Conservation (phyloP, 2,888 invertebrate species). For the Drosophila pseudotakahashii region DNA sequence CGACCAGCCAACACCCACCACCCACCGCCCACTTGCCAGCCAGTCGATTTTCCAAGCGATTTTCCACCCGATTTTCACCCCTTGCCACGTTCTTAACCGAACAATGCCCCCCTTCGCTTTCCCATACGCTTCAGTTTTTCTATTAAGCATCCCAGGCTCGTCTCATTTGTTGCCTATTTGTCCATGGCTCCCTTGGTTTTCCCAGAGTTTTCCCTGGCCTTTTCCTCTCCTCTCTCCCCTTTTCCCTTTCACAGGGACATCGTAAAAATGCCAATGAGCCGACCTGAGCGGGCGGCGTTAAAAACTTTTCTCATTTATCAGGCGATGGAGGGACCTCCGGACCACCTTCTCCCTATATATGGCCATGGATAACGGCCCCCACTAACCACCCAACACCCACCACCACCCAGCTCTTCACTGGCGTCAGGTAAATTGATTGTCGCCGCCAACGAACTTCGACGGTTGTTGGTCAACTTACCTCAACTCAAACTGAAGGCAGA, state of each 20-base stretch:
- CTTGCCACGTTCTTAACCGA: not conserved
- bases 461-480: conserved; percentile 69
- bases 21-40: not conserved
- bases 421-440: conserved; percentile 74
- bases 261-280: conserved; percentile 77
- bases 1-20: conserved; percentile 29
- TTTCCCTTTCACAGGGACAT: conserved; percentile 48
- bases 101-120: conserved; percentile 12
- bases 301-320: conserved; percentile 77
- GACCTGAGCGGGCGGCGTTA: conserved; percentile 71
- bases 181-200: conserved; percentile 46
- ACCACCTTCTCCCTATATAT: not conserved
- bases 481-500: conserved; percentile 33
- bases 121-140: conserved; percentile 73
- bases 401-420: conserved; percentile 14
- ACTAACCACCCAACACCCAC: not conserved
- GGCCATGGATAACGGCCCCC: not conserved
- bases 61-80: not conserved
- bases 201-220: not conserved
- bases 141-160: conserved; percentile 70
- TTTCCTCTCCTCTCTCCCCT: not conserved
- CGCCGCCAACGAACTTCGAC: conserved; percentile 68
- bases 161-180: conserved; percentile 75
- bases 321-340: conserved; percentile 42
- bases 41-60: conserved; percentile 7